Evolutionary conservation across 2,888 invertebrate species (phyloP).

Genomic region (Iphiclides podalirius): DNA sequence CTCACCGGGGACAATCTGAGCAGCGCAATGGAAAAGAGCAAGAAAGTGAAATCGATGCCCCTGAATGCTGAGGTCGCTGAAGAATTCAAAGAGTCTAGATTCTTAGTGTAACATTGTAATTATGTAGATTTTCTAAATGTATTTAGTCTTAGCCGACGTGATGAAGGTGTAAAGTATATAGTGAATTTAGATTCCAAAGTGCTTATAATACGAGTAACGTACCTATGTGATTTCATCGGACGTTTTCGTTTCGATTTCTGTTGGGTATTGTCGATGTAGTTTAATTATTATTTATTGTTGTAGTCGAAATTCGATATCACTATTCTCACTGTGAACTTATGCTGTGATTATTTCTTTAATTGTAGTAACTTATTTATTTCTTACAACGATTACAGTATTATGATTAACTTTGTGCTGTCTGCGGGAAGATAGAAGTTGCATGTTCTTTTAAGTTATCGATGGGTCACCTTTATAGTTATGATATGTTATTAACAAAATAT

Average conservation of each 20-base stretch:
- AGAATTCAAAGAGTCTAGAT: conserved; percentile 75
- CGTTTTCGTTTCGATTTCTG: conserved; percentile 49
- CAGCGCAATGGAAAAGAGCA: conserved; percentile 52
- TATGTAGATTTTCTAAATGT: conserved; percentile 80
- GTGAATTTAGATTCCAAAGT: conserved; percentile 69
- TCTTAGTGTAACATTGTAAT: conserved; percentile 71
- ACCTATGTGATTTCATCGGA: conserved; percentile 51
- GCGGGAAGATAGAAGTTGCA: conserved; percentile 16
- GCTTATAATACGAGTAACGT: conserved; percentile 56
- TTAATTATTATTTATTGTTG: conserved; percentile 34
- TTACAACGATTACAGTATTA: conserved; percentile 20
- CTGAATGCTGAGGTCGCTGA: conserved; percentile 59
- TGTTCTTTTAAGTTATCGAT: conserved; percentile 32
- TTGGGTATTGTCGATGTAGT: conserved; percentile 47
- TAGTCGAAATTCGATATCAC: conserved; percentile 32
- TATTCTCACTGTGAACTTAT: conserved; percentile 29
- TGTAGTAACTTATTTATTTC: conserved; percentile 23
- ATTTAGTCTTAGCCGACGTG: conserved; percentile 56
- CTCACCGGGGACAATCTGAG: conserved; percentile 42
- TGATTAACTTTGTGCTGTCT: conserved; percentile 11
- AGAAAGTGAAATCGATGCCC: conserved; percentile 57
- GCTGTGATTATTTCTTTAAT: conserved; percentile 25
- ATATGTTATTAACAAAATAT: conserved; percentile 33
- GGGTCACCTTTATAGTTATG: conserved; percentile 32
- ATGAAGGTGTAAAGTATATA: conserved; percentile 48